phyloP scores from a whole-genome alignment of 2,797 vertebrate genomes.

The Catharus ustulatus region DNA sequence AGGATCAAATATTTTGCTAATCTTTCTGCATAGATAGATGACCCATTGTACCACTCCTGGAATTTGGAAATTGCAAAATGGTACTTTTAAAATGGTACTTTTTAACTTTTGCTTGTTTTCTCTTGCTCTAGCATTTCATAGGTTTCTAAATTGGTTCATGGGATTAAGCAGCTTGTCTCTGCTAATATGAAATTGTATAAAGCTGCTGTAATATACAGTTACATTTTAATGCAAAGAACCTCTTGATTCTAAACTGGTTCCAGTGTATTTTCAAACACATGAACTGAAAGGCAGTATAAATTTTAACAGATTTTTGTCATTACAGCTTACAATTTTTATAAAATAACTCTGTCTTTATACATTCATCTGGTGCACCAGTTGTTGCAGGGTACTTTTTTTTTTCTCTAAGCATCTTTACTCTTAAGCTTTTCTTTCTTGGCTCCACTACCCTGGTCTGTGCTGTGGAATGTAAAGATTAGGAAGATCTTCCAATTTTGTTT shows the following conservation, averaged over 20 bases:
- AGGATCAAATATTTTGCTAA: neutral
- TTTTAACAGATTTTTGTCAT: slow-evolving; percentile 58
- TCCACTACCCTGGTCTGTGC: neutral
- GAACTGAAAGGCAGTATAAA: slow-evolving; percentile 25
- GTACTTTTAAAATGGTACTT: neutral
- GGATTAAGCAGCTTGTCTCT: slow-evolving; percentile 64
- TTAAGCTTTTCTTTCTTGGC: neutral
- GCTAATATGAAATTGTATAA: slow-evolving; percentile 49
- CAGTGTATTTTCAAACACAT: slow-evolving; percentile 25
- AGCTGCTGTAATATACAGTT: slow-evolving; percentile 27
- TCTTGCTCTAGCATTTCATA: slow-evolving; percentile 18
- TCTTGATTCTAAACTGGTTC: slow-evolving; percentile 31
- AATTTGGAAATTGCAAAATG: neutral
- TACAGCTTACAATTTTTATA: slow-evolving; percentile 47
- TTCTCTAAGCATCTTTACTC: neutral
- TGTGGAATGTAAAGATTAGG: slow-evolving; percentile 28
- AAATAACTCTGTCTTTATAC: slow-evolving; percentile 8
- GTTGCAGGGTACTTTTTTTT: neutral
- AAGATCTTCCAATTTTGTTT: slow-evolving; percentile 19
- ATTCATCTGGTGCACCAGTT: slow-evolving; percentile 11
- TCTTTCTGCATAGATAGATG: neutral
- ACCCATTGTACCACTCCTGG: neutral
- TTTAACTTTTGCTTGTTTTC: neutral
- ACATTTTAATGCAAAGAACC: slow-evolving; percentile 33
- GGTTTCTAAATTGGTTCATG: slow-evolving; percentile 40